Conservation (phyloP, 2,797 vertebrate species). For the Acrocephalus scirpaceus region DNA sequence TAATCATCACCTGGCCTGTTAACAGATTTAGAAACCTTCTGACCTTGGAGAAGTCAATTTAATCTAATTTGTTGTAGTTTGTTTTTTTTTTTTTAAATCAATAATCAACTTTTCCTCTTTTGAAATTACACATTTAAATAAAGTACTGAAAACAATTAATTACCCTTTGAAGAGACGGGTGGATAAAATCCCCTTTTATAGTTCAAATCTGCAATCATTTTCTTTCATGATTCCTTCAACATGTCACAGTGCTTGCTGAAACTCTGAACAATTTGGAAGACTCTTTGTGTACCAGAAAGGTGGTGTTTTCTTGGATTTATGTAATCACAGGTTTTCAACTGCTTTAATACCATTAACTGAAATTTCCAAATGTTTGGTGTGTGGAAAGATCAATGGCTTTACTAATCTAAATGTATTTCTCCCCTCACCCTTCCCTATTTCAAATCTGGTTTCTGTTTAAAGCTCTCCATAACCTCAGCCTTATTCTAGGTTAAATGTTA, state of each 20-base stretch:
- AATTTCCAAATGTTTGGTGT: slow-evolving; percentile 49
- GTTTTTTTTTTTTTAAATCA: background rate
- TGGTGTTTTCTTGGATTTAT: slow-evolving; percentile 38
- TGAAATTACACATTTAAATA: slow-evolving; percentile 9
- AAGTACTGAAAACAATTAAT: slow-evolving; percentile 42
- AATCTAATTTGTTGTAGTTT: slow-evolving; percentile 36
- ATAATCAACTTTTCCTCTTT: background rate
- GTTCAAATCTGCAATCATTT: background rate
- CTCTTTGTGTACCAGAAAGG: background rate
- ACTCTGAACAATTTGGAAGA: background rate
- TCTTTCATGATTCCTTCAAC: slow-evolving; percentile 39
- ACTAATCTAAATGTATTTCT: slow-evolving; percentile 62
- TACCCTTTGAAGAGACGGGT: background rate
- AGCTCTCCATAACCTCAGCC: slow-evolving; percentile 67
- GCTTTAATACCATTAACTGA: slow-evolving; percentile 31
- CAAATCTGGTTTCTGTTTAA: slow-evolving; percentile 73
- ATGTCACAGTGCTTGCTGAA: background rate
- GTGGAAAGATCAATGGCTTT: slow-evolving; percentile 63
- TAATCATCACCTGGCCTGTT: slow-evolving; percentile 44
- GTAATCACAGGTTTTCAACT: slow-evolving; percentile 1
- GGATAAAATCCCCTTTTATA: background rate
- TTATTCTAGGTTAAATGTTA: slow-evolving; percentile 72
- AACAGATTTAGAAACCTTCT: slow-evolving; percentile 45
- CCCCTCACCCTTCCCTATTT: slow-evolving; percentile 24
- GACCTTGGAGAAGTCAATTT: slow-evolving; percentile 39